These are phyloP conservation scores for Pedicia rivosa DNA, from an alignment of 2,888 invertebrate genomes.

Conservation along the genomic window DNA sequence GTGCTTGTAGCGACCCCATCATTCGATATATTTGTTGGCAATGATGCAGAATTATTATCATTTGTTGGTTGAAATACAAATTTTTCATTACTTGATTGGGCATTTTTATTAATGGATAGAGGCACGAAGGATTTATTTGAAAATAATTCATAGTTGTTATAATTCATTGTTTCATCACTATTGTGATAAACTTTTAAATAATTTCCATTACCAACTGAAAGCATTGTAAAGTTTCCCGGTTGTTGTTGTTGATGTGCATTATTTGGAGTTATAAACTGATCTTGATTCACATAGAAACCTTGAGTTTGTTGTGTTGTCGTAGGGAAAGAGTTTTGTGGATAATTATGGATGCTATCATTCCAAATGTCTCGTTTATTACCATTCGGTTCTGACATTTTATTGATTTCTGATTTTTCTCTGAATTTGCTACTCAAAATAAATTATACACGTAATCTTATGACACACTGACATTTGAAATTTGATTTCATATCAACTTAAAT, in stretches of 20 bases:
- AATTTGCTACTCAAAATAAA: too few species aligned
- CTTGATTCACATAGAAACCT: too few species aligned
- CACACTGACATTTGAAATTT: too few species aligned
- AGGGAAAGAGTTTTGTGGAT: too few species aligned
- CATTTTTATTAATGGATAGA: conserved; percentile 14
- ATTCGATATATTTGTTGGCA: conserved; percentile 2
- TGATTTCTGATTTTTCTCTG: too few species aligned
- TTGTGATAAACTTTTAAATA: conserved; percentile 29
- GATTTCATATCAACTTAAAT: too few species aligned
- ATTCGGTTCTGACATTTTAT: conserved; percentile 1
- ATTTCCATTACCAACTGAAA: conserved; percentile 28
- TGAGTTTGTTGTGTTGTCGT: too few species aligned
- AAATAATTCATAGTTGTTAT: conserved; percentile 27
- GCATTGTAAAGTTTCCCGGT: conserved; percentile 26
- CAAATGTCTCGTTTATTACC: conserved; percentile 1
- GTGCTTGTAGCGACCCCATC: conserved; percentile 15
- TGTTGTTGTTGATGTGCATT: too few species aligned
- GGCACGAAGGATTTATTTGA: conserved; percentile 23
- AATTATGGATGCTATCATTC: conserved; percentile 3
- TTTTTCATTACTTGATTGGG: not conserved
- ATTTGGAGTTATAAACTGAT: too few species aligned
- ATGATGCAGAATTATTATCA: conserved; percentile 1
- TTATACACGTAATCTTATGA: too few species aligned
- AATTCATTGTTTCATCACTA: conserved; percentile 18
- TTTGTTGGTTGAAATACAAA: not conserved